Percentiles rank a stretch among this genome's conserved stretches.
phyloP scores from a whole-genome alignment of 2,113 vertebrate genomes.

The Theropithecus gelada region DNA sequence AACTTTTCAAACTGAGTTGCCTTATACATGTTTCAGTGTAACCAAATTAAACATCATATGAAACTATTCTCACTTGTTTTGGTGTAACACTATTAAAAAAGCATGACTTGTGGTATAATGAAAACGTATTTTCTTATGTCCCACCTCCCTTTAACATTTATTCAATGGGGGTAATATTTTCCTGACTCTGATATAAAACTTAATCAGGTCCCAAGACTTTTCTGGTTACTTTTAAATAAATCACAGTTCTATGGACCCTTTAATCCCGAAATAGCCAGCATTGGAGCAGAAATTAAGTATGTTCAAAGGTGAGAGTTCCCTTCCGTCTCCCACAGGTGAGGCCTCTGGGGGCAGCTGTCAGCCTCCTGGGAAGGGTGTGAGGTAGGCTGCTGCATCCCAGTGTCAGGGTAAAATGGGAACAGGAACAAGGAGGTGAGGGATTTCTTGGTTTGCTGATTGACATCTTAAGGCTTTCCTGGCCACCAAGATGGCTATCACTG shows the following conservation, averaged over 20 bases:
- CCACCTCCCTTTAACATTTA: not conserved
- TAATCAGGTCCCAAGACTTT: too few relatives aligned
- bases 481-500: not conserved
- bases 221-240: not conserved
- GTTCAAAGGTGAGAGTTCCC: not conserved
- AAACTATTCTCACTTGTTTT: not conserved
- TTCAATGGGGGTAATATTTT: not conserved
- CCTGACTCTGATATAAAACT: not conserved
- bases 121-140: not conserved
- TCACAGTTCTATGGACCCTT: not conserved
- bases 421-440: not conserved
- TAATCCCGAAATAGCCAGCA: not conserved
- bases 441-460: not conserved
- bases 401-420: not conserved
- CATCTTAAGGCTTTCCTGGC: not conserved
- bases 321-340: fast-evolving
- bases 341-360: not conserved
- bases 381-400: too few relatives aligned
- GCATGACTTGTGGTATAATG: not conserved
- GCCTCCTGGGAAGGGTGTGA: not conserved
- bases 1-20: not conserved
- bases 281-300: not conserved
- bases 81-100: not conserved
- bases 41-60: not conserved
- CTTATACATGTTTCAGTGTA: not conserved